Percentiles rank a stretch among this genome's conserved stretches.
Evolutionary conservation across 2,113 vertebrate species (phyloP).

Genomic region (Raja brachyura): DNA sequence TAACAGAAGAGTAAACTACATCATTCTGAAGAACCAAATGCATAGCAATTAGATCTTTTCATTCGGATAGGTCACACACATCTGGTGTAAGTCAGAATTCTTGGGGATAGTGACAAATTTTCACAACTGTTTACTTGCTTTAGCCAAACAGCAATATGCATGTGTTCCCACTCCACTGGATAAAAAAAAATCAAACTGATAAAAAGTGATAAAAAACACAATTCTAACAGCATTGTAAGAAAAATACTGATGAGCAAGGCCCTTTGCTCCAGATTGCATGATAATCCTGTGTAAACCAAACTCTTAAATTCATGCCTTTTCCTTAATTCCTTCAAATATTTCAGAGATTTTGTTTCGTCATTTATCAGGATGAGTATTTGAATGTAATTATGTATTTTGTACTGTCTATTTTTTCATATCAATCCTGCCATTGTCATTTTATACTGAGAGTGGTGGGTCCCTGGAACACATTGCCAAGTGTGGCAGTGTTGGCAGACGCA

Average conservation of each 20-base stretch:
- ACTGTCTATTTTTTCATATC: too few relatives aligned
- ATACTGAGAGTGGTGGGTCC: too few relatives aligned
- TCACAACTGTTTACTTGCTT: neutral
- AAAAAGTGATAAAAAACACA: neutral
- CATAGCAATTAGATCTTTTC: neutral
- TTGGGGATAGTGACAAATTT: neutral
- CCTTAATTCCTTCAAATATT: neutral
- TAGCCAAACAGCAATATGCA: too few relatives aligned
- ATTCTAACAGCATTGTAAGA: neutral
- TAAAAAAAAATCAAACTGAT: neutral
- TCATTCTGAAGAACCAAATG: neutral
- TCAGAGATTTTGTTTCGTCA: neutral
- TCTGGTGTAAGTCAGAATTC: neutral
- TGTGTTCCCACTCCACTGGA: neutral
- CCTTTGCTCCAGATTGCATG: neutral
- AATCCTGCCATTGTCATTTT: too few relatives aligned
- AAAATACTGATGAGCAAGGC: neutral
- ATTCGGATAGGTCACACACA: neutral
- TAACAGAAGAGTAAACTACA: neutral
- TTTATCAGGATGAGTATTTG: neutral
- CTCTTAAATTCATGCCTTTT: neutral
- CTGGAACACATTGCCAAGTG: too few relatives aligned
- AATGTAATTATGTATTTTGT: neutral
- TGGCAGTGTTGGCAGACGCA: too few relatives aligned
- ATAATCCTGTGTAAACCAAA: too few relatives aligned